phyloP scores from a whole-genome alignment of 2,113 vertebrate genomes.

The Synchiropus splendidus region DNA sequence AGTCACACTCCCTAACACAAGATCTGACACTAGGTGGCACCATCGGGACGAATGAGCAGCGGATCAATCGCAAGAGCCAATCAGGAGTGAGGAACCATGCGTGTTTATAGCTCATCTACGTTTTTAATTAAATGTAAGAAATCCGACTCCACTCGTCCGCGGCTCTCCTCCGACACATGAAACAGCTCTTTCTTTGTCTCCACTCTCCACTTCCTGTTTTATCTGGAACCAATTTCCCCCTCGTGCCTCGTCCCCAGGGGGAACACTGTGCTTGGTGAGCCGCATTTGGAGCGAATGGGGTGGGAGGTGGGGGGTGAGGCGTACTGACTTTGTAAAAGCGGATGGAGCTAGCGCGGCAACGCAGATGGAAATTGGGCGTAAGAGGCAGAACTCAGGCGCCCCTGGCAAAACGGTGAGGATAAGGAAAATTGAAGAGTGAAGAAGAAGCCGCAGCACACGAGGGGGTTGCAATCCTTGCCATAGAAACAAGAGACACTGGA shows the following conservation, averaged over 20 bases:
- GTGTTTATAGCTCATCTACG: constrained; percentile 5
- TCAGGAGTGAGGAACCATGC: too few relatives aligned
- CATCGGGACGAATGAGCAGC: too few relatives aligned
- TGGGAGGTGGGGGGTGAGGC: constrained; percentile 2
- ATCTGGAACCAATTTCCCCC: constrained; percentile 71
- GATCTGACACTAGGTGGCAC: too few relatives aligned
- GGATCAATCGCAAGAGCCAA: too few relatives aligned
- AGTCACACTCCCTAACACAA: too few relatives aligned
- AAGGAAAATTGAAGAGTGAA: too few relatives aligned
- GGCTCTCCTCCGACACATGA: constrained; percentile 16
- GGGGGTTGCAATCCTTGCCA: too few relatives aligned
- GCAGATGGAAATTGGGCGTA: too few relatives aligned
- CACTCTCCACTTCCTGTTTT: constrained; percentile 63
- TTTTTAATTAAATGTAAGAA: constrained; percentile 5
- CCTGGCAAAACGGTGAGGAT: too few relatives aligned
- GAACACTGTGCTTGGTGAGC: constrained; percentile 46
- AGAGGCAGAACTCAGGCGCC: too few relatives aligned
- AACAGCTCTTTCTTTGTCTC: constrained; percentile 66
- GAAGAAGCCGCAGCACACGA: too few relatives aligned
- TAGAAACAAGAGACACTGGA: background rate
- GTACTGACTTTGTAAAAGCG: constrained; percentile 16
- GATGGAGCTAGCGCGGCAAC: background rate
- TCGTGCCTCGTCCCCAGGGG: constrained; percentile 58
- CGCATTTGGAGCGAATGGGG: constrained; percentile 27
- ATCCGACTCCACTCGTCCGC: constrained; percentile 19